Evolutionary conservation across 2,888 invertebrate genomes (phyloP), one percentile per base, ranked within the genome.

Genomic region (Sinotaia quadrata): DNA sequence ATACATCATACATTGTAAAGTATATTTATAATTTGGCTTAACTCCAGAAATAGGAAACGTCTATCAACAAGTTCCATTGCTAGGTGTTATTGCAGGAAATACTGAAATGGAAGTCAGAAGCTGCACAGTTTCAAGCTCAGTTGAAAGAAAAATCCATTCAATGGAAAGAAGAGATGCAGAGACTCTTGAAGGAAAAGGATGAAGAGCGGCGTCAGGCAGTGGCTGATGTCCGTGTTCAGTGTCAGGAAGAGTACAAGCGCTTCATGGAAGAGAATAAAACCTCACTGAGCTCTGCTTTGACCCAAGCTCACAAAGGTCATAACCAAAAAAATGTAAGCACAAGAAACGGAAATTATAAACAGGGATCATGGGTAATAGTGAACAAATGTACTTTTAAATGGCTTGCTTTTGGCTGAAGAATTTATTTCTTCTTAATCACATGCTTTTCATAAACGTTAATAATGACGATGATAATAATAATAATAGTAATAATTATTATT

Each of bases 191-290:
- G 3, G 49, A 60, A 5, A 67, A 69, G 44, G 59, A 67, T 47
- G 60, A 69, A 36, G 67, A 67, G 15, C 44, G 34, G 34, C n/a
- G 52, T 4, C 60, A 61, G 68, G 58, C 56, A 41, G 65, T 68
- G 58, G 51, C 54, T n/a, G 54, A n/a, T 3, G 61, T n/a, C 44
- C 62, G 52, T 57, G 75, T 79, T 10, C 79, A 83, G 72, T 75
- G 77, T 61, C 78, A 81, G 71, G 60, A 68, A 1, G 82, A 83
- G 54, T 80, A 82, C 70, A 70, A 80, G 61, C 75, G 77, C 58
- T 80, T 84, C 61, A 71, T 81, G 21, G 56, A 69, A 2, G 81
- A 83, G 33, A 81, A 81, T 69, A 78, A 83, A 62, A 78, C 81
- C 31, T 82, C 80, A 3, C 75, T 84, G n/a, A 79, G 80, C 47